phyloP scores from a whole-genome alignment of 2,113 vertebrate species.

The Apteryx owenii region DNA sequence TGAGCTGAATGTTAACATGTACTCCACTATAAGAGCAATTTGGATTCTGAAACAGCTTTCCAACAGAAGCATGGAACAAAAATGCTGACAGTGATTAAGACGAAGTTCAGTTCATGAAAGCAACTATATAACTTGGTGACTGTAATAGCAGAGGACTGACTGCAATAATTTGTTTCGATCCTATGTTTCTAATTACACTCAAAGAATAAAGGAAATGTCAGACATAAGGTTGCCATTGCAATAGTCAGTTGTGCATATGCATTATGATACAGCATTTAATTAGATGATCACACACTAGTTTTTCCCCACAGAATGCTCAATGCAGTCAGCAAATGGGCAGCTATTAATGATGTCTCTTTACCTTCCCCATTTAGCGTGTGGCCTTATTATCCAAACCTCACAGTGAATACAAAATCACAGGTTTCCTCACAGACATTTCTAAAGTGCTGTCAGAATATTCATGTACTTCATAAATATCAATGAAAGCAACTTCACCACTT shows the following conservation, averaged over 20 bases:
- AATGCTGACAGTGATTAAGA: not conserved
- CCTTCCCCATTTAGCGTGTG: not conserved
- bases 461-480: not conserved
- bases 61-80: not conserved
- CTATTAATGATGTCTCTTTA: not conserved
- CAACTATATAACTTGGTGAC: not conserved
- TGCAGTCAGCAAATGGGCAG: not conserved
- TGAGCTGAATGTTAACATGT: not conserved
- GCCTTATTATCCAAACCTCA: not conserved
- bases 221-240: not conserved
- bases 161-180: not conserved
- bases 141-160: not conserved
- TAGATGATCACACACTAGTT: not conserved
- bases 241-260: not conserved
- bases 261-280: not conserved
- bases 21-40: not conserved
- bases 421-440: constrained; percentile 21
- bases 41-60: not conserved
- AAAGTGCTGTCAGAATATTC: constrained; percentile 1
- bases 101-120: not conserved
- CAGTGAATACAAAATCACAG: not conserved
- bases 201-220: not conserved
- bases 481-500: not conserved
- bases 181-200: not conserved
- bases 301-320: not conserved